Base-by-base conservation (phyloP, 2,888 invertebrate genomes). In the Chironomus tentans region DNA sequence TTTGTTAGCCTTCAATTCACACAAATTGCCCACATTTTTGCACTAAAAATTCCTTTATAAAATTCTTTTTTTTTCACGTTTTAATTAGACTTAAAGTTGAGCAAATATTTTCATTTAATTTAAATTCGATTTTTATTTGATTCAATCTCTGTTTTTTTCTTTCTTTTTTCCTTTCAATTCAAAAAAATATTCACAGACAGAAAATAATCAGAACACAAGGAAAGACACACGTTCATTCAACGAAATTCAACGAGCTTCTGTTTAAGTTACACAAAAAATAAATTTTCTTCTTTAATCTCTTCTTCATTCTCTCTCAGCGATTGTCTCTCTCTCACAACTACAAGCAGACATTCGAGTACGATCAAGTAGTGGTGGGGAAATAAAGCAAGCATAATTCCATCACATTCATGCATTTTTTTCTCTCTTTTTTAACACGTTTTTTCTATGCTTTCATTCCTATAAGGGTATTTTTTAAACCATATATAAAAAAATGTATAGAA, bases 171-270 rank as follows among this genome's bases (percentile, higher is more conserved):
- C 2, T 38, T 68, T 28, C 38, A 38, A 38, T 68, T 48, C 22
- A 1, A n/a, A 56, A 56, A 56, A 56, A 56, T 18, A 18, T 56
- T 56, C 56, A 56, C 56, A 56, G 18, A 15, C 15, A 7, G 7
- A 18, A 56, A 38, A 38, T 38, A 38, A 10, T 38, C 38, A 38
- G 38, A 38, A 38, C 38, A 38, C 38, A 38, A 38, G 38, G 7
- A 38, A 38, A 56, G 13, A 22, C 46, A 24, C 46, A 22, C 71
- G 21, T 74, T 74, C 74, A 74, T 68, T 74, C 74, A 47, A 74
- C 74, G 21, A 68, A 68, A 74, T 74, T 48, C 74, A 74, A 62
- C 65, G 74, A 74, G 74, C 74, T 74, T 74, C 74, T 74, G 74
- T 65, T 65, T 56, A 10, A 62, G 28, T 65, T 38, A 38, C 38